Evolutionary conservation across 2,797 vertebrate species (phyloP), one percentile per base, ranked within the genome.

Genomic region (Apogon talboti): DNA sequence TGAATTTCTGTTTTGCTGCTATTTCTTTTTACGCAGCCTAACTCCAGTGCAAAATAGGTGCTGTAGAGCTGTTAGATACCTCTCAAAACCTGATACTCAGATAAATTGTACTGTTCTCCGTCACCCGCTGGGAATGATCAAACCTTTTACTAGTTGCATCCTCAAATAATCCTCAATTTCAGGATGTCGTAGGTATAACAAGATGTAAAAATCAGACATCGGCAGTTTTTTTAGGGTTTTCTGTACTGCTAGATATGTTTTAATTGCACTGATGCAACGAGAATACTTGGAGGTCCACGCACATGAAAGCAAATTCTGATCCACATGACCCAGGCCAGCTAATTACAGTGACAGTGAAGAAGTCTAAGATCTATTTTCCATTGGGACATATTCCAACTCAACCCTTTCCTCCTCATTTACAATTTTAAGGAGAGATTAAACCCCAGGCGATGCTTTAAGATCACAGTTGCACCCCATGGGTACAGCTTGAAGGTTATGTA

Each of bases 401-500:
- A 13, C 13, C 15, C 54, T 56, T 61, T 67, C 54, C 37, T 57
- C 57, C 51, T 71, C 24, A 50, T 76, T 81, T 64, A 18, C 73
- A 74, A 53, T 58, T 51, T 66, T 64, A 13, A 57, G 21, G 33
- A 71, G 37, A 63, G 40, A 58, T 56, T 3, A 65, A 74, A 82
- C 65, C 46, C 14, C 41, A 59, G 45, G 57, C 40, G 7, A 13
- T 47, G 50, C 44, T 38, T 74, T 43, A 50, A 76, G 57, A 80
- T 74, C 66, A 70, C 51, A 82, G 68, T 16, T 10, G 18, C 48
- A 44, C 55, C 74, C 33, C 71, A 57, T 19, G 61, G 72, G 53
- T 75, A 77, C 66, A 77, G 55, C 43, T 50, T 64, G 76, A 81
- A 77, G 75, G 75, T 78, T 65, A 56, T 62, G 56, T 42, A 66